phyloP scores from a whole-genome alignment of 2,888 invertebrate species.

The Xylota segnis region DNA sequence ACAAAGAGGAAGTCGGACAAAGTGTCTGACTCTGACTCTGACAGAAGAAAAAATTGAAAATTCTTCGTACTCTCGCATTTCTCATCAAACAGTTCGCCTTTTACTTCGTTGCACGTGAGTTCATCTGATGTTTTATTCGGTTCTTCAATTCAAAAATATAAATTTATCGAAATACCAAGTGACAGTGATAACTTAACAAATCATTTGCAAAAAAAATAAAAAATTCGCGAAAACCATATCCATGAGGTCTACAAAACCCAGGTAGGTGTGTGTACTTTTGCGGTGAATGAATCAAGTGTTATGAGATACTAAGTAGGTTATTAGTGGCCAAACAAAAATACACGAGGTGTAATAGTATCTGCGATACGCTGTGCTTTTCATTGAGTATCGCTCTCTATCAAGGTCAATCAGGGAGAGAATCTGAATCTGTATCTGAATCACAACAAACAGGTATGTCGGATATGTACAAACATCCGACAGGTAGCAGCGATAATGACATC shows the following conservation, averaged over 20 bases:
- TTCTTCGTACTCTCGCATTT: constrained; percentile 46
- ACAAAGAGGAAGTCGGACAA: constrained; percentile 17
- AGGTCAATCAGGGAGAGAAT: constrained; percentile 25
- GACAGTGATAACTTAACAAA: background rate
- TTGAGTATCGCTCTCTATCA: constrained; percentile 32
- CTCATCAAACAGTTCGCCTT: constrained; percentile 44
- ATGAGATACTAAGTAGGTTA: constrained; percentile 18
- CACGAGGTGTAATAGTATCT: constrained; percentile 21
- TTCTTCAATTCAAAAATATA: background rate
- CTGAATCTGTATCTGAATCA: constrained; percentile 6
- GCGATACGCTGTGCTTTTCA: constrained; percentile 1
- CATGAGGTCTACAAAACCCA: background rate
- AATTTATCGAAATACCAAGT: constrained; percentile 1
- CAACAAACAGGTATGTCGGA: background rate
- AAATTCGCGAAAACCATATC: constrained; percentile 5
- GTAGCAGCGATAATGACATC: constrained; percentile 12
- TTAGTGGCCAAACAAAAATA: background rate
- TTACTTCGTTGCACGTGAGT: constrained; percentile 32
- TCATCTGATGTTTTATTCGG: constrained; percentile 26
- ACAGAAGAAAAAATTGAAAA: constrained; percentile 54
- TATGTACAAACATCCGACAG: constrained; percentile 17
- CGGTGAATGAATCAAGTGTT: constrained; percentile 10
- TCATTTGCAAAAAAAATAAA: background rate
- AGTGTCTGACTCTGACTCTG: constrained; percentile 19
- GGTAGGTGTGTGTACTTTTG: constrained; percentile 23